These are phyloP conservation scores for Parazoanthus atlanticus DNA, from an alignment of 92 coral and sea anemone genomes.

Conservation along the genomic window DNA sequence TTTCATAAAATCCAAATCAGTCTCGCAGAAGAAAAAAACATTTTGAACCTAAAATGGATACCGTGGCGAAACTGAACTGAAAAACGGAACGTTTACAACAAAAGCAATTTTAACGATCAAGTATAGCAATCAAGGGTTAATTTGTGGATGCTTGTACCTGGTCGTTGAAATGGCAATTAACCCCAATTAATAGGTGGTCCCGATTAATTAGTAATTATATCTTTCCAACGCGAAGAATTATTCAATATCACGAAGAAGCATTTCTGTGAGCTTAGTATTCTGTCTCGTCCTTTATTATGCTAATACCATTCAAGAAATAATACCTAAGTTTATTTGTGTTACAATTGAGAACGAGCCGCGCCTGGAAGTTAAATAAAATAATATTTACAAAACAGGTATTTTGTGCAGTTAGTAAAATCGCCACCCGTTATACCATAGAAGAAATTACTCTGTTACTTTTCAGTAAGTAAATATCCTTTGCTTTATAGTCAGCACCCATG, in stretches of 20 bases:
- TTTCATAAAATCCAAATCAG: slow-evolving; percentile 43
- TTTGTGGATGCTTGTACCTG: background rate
- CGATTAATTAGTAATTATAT: background rate
- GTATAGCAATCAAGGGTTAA: slow-evolving; percentile 17
- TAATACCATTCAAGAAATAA: background rate
- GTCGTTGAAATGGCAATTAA: background rate
- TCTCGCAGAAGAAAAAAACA: background rate
- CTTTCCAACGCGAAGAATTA: background rate
- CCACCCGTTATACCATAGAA: slow-evolving; percentile 21
- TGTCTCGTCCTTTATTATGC: background rate
- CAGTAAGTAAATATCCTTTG: background rate
- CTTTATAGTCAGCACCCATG: background rate
- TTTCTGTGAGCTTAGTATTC: background rate
- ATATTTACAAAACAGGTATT: slow-evolving; percentile 32
- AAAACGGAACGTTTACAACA: background rate
- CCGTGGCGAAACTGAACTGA: background rate
- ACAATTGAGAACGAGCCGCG: background rate
- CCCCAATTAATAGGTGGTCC: background rate
- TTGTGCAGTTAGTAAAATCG: background rate
- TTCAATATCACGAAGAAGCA: background rate
- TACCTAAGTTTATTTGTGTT: no score
- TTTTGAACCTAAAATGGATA: background rate
- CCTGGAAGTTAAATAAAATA: background rate
- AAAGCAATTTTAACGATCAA: background rate
- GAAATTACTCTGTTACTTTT: background rate